Base-by-base conservation (phyloP, 2,113 vertebrate species). In the Paralichthys olivaceus region DNA sequence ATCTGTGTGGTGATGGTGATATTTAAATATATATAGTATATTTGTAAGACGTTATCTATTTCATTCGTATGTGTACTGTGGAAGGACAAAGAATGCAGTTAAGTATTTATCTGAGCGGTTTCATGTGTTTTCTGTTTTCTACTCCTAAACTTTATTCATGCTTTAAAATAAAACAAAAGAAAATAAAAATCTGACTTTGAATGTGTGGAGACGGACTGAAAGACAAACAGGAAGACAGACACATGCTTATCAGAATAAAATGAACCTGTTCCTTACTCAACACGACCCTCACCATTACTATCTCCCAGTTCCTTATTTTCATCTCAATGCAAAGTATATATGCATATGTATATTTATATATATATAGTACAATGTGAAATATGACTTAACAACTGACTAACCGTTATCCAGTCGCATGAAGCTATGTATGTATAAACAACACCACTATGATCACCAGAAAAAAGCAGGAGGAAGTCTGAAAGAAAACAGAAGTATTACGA, bases 21-120 rank as follows among this genome's bases (percentile, higher is more conserved):
- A 91, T 80, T 84, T 86, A 90, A 87, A 91, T 90, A 91, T 90
- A 91, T 88, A 93, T 90, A 86, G 85, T 84, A 84, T 85, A 90
- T 93, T 78, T 88, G 87, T 90, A 90, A 83, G 86, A 91, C 82
- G 78, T 81, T 75, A 89, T 86, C 73, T 90, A 86, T 90, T 89
- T 90, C 81, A 87, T 69, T 91, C 86, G 85, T 73, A 80, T 85
- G 85, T 81, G 84, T 83, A 86, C 75, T 88, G 89, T 85, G 79
- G 84, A 89, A 90, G 78, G 87, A 90, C 82, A 71, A 73, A 77
- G 81, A 43, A 62, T 87, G 87, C 84, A 69, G 87, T 89, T 67
- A 79, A 56, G 74, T 84, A 59, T 49, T 85, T 51, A 65, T 75
- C 61, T 88, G 85, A 87, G 69, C 40, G 79, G 64, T 60, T 77